These are phyloP conservation scores for Pseudobourletiella spinata DNA, from an alignment of 1,140 invertebrate species.

Conservation along the genomic window DNA sequence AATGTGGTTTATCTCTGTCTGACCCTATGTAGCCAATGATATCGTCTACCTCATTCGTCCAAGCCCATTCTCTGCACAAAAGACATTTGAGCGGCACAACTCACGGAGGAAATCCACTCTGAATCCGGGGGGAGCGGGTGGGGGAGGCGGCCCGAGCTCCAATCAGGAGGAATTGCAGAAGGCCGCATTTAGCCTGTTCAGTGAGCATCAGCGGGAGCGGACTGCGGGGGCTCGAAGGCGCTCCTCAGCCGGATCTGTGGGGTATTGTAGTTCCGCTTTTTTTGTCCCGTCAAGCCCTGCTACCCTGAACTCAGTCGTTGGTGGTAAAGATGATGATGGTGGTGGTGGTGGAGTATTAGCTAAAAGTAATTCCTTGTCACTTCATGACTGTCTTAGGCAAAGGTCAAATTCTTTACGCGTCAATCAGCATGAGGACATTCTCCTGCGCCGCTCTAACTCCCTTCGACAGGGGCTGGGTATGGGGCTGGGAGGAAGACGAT, in stretches of 20 bases:
- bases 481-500: conserved; percentile 46
- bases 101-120: conserved; percentile 61
- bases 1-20: too few relatives aligned
- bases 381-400: conserved; percentile 75
- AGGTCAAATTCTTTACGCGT: conserved; percentile 75
- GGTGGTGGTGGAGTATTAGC: conserved; percentile 42
- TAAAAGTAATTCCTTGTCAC: conserved; percentile 77
- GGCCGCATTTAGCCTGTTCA: conserved; percentile 27
- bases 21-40: conserved; percentile 74
- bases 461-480: conserved; percentile 58
- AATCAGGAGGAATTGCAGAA: conserved; percentile 31
- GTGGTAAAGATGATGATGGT: conserved; percentile 14
- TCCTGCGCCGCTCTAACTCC: conserved; percentile 71
- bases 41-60: conserved; percentile 86
- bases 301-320: too few relatives aligned
- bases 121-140: conserved; percentile 47
- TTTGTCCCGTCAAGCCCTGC: conserved; percentile 5
- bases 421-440: conserved; percentile 60
- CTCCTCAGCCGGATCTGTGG: conserved; percentile 20
- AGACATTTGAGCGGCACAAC: conserved; percentile 85
- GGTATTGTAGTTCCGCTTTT: neutral
- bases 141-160: neutral
- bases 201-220: conserved; percentile 11
- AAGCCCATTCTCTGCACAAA: conserved; percentile 83
- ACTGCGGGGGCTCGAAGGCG: conserved; percentile 17